Conservation (phyloP, 2,797 vertebrate genomes). For the Channa striata region DNA sequence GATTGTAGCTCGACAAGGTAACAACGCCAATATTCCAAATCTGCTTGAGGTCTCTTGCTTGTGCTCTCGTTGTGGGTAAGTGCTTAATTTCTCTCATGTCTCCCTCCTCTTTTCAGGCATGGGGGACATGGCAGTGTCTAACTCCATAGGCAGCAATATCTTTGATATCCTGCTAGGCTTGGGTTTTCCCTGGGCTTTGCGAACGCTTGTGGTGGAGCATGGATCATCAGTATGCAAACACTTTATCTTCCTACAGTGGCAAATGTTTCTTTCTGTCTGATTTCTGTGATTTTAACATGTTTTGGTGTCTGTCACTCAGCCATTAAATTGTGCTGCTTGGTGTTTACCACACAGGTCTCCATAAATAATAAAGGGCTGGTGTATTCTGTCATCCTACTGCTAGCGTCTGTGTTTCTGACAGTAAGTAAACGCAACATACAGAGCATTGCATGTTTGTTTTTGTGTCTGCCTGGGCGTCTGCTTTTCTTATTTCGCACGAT, state of each 20-base stretch:
- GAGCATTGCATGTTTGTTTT: neutral
- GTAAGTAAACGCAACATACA: conserved; percentile 67
- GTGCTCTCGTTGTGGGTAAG: neutral
- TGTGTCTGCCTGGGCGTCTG: neutral
- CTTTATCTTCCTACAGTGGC: neutral
- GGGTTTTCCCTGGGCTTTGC: conserved; percentile 87
- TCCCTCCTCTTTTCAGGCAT: conserved; percentile 73
- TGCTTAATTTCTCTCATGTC: conserved; percentile 16
- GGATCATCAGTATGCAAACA: conserved; percentile 79
- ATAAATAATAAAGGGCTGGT: conserved; percentile 89
- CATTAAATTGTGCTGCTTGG: conserved; percentile 10
- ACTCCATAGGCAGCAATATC: conserved; percentile 89
- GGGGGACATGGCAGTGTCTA: conserved; percentile 89
- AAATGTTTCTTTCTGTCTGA: neutral
- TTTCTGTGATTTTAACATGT: neutral
- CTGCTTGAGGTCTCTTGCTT: neutral
- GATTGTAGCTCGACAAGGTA: conserved; percentile 88
- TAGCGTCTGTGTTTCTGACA: conserved; percentile 87
- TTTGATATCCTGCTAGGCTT: conserved; percentile 88
- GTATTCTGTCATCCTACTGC: conserved; percentile 86
- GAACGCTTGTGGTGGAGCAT: conserved; percentile 84
- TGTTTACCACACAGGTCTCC: conserved; percentile 68
- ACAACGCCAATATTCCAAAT: neutral
- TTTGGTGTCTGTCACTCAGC: neutral
- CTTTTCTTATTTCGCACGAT: neutral